Evolutionary conservation across 2,888 invertebrate species (phyloP), one percentile per base, ranked within the genome.

Genomic region (Lithophane ornitopus): DNA sequence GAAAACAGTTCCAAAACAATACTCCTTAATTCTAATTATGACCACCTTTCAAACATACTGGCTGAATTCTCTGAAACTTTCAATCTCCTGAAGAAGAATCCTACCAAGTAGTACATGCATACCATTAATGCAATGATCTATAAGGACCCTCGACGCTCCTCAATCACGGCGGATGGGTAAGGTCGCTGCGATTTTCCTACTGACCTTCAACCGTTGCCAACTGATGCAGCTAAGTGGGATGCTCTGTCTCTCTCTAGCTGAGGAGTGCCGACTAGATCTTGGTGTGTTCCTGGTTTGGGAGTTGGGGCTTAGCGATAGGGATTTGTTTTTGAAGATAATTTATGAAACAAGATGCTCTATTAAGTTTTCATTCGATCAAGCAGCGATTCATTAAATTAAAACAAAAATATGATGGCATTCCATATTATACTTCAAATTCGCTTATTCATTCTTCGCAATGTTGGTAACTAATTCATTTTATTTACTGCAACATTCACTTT

Each of bases 161-260:
- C 66, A 90, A 88, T 91, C 87, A 86, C 76, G 75, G 80, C 75
- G 77, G 90, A 90, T 87, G 76, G 73, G 67, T 85, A 86, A 91
- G 91, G 91, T 87, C 90, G 75, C 54, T 76, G 80, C 86, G 85
- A 84, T 86, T 88, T 89, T 88, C 86, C 82, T 78, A 76, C 78
- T 86, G 90, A 89, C 92, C 92, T 92, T 89, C 87, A 65, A 44
- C n/a, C 71, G 70, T 80, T 76, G 72, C 65, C 59, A 77, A 78
- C 85, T 85, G 86, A 84, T 87, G 86, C 86, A 86, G 77, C 52
- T 73, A 85, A 84, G 77, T 84, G 80, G 70, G 59, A 80, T 77
- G 70, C 46, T 70, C 71, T 62, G 75, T 84, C 86, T 87, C 80
- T 74, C 67, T 87, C 86, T 79, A 14, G 28, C 73, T n/a, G n/a